Evolutionary conservation across 1,140 invertebrate species (phyloP).

Genomic region (Tenebrio molitor): DNA sequence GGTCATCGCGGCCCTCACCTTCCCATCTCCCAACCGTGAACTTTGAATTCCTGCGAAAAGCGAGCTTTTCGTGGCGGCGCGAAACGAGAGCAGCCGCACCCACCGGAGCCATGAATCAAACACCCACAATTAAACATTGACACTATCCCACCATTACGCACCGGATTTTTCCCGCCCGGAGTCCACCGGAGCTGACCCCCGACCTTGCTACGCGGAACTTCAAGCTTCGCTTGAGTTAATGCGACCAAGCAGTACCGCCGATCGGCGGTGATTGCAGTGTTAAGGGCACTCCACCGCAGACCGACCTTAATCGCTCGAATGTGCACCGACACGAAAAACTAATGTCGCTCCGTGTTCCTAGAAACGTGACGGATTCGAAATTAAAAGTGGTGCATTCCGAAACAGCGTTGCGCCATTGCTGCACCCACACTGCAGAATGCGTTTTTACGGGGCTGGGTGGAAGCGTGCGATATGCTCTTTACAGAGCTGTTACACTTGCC

Average conservation of each 20-base stretch:
- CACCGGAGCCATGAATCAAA: slow-evolving; percentile 42
- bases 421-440: slow-evolving; percentile 47
- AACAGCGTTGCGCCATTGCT: slow-evolving; percentile 45
- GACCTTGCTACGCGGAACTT: slow-evolving; percentile 51
- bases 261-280: slow-evolving; percentile 41
- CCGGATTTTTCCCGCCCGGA: slow-evolving; percentile 37
- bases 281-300: slow-evolving; percentile 40
- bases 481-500: slow-evolving; percentile 19
- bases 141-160: slow-evolving; percentile 25
- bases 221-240: slow-evolving; percentile 46
- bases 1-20: slow-evolving; percentile 38
- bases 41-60: background rate
- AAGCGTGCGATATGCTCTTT: slow-evolving; percentile 8
- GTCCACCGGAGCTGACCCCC: slow-evolving; percentile 37
- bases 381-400: slow-evolving; percentile 46
- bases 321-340: background rate
- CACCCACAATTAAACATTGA: slow-evolving; percentile 49
- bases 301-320: slow-evolving; percentile 14
- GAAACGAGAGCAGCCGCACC: slow-evolving; percentile 40
- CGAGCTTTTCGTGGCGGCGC: background rate
- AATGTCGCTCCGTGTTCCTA: no score
- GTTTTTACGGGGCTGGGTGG: slow-evolving; percentile 1
- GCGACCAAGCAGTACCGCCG: slow-evolving; percentile 12
- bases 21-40: slow-evolving; percentile 33
- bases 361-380: slow-evolving; percentile 36